Percentiles rank a stretch among this genome's conserved stretches.
These are phyloP conservation scores for fruit fly (Drosophila melanogaster) DNA, from an alignment of 1,140 invertebrate genomes.

Conservation along the genomic window DNA sequence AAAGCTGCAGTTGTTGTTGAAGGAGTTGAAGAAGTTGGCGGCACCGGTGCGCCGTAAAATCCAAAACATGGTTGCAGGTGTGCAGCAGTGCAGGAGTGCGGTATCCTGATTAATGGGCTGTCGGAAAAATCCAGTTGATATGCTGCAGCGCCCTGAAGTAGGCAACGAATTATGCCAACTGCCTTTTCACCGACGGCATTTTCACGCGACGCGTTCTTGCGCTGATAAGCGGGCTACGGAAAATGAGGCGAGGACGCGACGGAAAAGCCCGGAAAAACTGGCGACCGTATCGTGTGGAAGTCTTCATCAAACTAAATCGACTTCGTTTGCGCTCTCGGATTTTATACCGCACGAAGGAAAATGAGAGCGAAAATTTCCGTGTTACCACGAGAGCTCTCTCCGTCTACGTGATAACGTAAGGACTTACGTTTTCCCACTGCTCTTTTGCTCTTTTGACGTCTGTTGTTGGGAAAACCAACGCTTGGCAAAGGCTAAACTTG, in stretches of 20 bases:
- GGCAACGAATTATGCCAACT: conserved; percentile 56
- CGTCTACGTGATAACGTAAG: conserved; percentile 45
- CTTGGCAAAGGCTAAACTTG: conserved; percentile 65
- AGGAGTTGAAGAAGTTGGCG: conserved; percentile 83
- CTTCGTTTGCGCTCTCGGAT: conserved; percentile 15
- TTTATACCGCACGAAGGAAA: conserved; percentile 48
- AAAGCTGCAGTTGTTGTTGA: conserved; percentile 83
- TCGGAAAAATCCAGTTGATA: conserved; percentile 43
- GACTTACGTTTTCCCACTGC: conserved; percentile 27
- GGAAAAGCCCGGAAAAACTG: conserved; percentile 26
- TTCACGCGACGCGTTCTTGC: conserved; percentile 5
- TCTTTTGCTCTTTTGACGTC: conserved; percentile 17
- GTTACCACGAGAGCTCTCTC: not conserved
- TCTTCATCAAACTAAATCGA: conserved; percentile 65
- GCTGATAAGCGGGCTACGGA: conserved; percentile 52
- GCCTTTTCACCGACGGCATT: conserved; percentile 50
- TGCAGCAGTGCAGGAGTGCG: not conserved
- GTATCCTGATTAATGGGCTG: conserved; percentile 14
- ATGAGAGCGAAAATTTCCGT: conserved; percentile 8
- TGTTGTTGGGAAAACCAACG: conserved; percentile 2
- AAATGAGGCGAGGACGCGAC: conserved; percentile 20
- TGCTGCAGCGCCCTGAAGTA: conserved; percentile 49
- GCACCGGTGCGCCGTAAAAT: conserved; percentile 83
- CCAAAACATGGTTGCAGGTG: conserved; percentile 76
- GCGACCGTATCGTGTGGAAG: conserved; percentile 45